These are phyloP conservation scores for Catagonus wagneri DNA, from an alignment of 2,113 vertebrate species.

Conservation along the genomic window DNA sequence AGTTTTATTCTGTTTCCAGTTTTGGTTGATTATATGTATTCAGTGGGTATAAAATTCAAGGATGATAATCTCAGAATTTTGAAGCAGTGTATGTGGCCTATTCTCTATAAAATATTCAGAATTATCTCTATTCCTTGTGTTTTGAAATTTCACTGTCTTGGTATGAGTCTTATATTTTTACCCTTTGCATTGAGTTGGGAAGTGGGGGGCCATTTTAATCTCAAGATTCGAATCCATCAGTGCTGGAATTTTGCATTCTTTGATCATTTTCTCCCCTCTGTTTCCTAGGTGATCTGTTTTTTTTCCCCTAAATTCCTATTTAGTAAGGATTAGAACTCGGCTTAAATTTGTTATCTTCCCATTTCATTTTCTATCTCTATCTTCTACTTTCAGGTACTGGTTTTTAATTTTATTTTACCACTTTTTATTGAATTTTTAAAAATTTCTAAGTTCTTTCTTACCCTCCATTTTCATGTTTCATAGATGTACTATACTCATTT, in stretches of 20 bases:
- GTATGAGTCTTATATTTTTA: neutral
- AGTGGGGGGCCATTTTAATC: neutral
- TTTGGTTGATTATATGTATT: constrained; percentile 23
- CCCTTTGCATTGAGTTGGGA: neutral
- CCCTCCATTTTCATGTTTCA: neutral
- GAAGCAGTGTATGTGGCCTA: neutral
- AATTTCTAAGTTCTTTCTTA: neutral
- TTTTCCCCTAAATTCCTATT: neutral
- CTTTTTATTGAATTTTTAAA: neutral
- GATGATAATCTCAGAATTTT: constrained; percentile 51
- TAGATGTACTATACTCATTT: neutral
- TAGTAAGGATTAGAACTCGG: neutral
- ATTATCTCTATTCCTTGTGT: neutral
- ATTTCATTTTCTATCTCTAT: neutral
- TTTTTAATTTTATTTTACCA: constrained; percentile 18
- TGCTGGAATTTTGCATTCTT: neutral
- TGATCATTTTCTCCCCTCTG: neutral
- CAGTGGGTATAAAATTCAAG: constrained; percentile 31
- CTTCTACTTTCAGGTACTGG: neutral
- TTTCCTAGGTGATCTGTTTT: neutral
- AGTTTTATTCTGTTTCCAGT: neutral
- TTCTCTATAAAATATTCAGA: neutral
- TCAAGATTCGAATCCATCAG: neutral
- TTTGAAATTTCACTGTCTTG: constrained; percentile 10
- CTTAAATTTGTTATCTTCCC: constrained; percentile 28